Evolutionary conservation across 2,113 vertebrate species (phyloP), one percentile per base, ranked within the genome.

Genomic region (Pterocles orientalis): DNA sequence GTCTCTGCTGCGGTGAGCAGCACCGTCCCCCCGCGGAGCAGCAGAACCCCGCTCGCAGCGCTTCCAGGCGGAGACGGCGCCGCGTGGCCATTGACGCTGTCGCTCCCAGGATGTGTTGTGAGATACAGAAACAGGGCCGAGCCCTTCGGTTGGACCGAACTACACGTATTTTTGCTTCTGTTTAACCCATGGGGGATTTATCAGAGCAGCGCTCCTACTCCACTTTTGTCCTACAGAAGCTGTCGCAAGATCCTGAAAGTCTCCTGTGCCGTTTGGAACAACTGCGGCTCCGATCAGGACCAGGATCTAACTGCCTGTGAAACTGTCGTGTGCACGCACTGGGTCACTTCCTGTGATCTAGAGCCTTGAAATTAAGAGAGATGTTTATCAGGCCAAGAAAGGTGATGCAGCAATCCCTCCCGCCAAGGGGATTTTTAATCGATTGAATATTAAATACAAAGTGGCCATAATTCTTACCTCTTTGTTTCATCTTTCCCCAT

Each of bases 11-110:
- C 19, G 31, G 20, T 53, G 36, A 76, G n/a, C 71, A 47, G 28
- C 36, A 26, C 31, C 43, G 7, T 18, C 43, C 47, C 54, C 34
- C 14, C 0, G 0, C 15, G 34, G 36, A 69, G 36, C 54, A 75
- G 60, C 62, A 79, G 58, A 53, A 69, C 36, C 18, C 29, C 18
- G 6, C 7, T 10, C 5, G 51, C 23, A 65, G 23, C 7, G 25
- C 47, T 89, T 73, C 80, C 19, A 14, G 8, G 17, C 41, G 16
- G 31, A 54, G 25, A 57, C 21, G 23, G n/a, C 72, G 34, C 65
- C 20, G 1, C 61, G 45, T 9, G 39, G 50, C 50, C n/a, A 24
- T 69, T 69, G 41, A 2, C 65, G 29, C 29, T 28, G 64, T 51
- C n/a, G 28, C 57, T 76, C 65, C 51, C 65, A 68, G n/a, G 26